Base-by-base conservation (phyloP, 1,140 invertebrate genomes). In the Sycophaga agraensis region DNA sequence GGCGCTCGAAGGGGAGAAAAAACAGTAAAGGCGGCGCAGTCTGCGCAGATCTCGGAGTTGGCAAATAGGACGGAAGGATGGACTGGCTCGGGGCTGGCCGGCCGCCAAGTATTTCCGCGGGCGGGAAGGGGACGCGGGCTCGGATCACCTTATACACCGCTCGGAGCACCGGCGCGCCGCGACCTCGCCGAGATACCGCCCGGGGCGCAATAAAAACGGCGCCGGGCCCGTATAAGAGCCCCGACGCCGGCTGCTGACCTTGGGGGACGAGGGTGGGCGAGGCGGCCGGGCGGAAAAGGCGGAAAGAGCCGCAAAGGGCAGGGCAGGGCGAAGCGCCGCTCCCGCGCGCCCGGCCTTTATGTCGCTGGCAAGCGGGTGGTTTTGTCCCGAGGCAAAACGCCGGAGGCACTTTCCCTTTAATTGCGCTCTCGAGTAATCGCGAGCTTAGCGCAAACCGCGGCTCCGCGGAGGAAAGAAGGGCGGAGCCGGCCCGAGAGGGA, bases 11-110 rank as follows among this genome's bases (percentile, higher is more conserved):
- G 16, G 6, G 4, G 46, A 16, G 16, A 16, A 28, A 49, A 14
- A 26, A 53, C 42, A 43, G 64, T 14, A 49, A 57, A 50, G 46
- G 9, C 42, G 9, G 46, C 45, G 54, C n/a, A n/a, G n/a, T n/a
- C 14, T 24, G 53, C 39, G 39, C 6, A 6, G 19, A 16, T 3
- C 12, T 21, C 17, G 45, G 58, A 53, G 28, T 51, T 59, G 43
- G 59, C 51, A 55, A 54, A 55, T 61, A 61, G 58, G 42, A 45
- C 11, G 56, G 61, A 39, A 54, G 28, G 43, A 49, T 53, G 28
- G 31, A 58, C 1, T 39, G 34, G 37, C n/a, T 5, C 24, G 31
- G 3, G 5, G 6, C n/a, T 61, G 59, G 59, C 59, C 3, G 0
- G 1, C 16, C 21, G 50, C 59, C 59, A 61, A 55, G 49, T 54